Evolutionary conservation across 2,113 vertebrate genomes (phyloP).

Genomic region (Amphiprion percula): DNA sequence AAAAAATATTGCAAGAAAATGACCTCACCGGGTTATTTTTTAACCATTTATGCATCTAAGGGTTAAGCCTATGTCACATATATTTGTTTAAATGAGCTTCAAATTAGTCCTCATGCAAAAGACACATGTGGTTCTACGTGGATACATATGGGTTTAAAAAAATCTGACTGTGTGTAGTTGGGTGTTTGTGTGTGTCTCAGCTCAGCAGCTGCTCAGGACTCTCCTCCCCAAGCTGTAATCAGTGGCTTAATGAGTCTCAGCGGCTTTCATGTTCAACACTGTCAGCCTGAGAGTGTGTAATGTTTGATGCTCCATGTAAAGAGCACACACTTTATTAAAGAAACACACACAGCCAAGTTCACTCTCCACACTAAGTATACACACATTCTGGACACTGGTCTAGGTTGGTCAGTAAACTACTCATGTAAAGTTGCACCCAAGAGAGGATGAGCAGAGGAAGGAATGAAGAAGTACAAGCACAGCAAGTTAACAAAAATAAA

Average conservation of each 20-base stretch:
- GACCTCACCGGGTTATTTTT: too few species aligned
- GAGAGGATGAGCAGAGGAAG: not conserved
- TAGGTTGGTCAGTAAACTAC: not conserved
- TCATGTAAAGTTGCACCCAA: not conserved
- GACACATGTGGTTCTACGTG: not conserved
- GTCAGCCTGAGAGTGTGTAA: constrained; percentile 43
- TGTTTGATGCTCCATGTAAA: constrained; percentile 38
- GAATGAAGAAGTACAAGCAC: not conserved
- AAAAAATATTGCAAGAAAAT: too few species aligned
- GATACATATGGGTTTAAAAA: not conserved
- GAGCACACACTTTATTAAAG: constrained; percentile 39
- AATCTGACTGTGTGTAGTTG: not conserved
- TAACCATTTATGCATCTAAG: too few species aligned
- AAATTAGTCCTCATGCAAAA: not conserved
- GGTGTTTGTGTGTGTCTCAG: constrained; percentile 11
- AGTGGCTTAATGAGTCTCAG: constrained; percentile 69
- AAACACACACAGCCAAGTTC: constrained; percentile 11
- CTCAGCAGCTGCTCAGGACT: constrained; percentile 53
- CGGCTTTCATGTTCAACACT: constrained; percentile 64
- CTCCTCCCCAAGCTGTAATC: constrained; percentile 66
- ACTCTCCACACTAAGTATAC: not conserved
- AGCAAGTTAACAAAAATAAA: not conserved
- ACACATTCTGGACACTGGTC: not conserved
- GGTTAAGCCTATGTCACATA: not conserved
- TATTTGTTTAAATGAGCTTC: not conserved